A percentile compares a stretch with the other conserved stretches of the same genome.
Evolutionary conservation across 1,140 invertebrate genomes (phyloP).

Genomic region (Drosophila burlai): DNA sequence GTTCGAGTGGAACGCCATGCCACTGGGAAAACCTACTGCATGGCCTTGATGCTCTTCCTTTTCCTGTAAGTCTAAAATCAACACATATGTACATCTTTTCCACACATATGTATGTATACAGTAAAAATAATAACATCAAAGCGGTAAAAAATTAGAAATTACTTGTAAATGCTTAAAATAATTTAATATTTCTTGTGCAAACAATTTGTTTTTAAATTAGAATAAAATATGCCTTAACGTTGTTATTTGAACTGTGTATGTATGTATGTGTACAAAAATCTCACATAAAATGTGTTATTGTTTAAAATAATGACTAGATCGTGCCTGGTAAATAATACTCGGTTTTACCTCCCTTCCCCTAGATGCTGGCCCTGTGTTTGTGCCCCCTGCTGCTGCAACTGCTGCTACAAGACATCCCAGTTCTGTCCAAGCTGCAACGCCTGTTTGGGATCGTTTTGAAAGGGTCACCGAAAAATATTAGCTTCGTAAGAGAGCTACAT

Average conservation of each 20-base stretch:
- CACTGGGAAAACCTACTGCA: conserved; percentile 45
- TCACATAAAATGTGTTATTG: not conserved
- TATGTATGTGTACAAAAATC: not conserved
- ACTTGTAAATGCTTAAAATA: too few relatives aligned
- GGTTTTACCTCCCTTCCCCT: conserved; percentile 29
- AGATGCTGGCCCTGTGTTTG: conserved; percentile 87
- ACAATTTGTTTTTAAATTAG: too few relatives aligned
- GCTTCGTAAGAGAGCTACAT: not conserved
- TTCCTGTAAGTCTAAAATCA: conserved; percentile 38
- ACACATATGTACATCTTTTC: not conserved
- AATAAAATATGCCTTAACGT: not conserved
- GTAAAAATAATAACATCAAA: too few relatives aligned
- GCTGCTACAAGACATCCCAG: conserved; percentile 87
- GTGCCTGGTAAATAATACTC: conserved; percentile 3
- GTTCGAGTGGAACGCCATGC: conserved; percentile 46
- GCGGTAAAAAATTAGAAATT: too few relatives aligned
- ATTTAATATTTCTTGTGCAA: too few relatives aligned
- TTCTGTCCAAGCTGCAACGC: conserved; percentile 86
- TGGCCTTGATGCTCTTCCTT: conserved; percentile 43
- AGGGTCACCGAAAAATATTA: not conserved
- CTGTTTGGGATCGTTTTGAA: conserved; percentile 4
- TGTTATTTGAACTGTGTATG: not conserved
- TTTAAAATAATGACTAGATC: not conserved
- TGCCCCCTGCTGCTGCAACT: conserved; percentile 88
- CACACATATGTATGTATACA: too few relatives aligned